phyloP scores from a whole-genome alignment of 2,113 vertebrate species.

The Zapus hudsonius region DNA sequence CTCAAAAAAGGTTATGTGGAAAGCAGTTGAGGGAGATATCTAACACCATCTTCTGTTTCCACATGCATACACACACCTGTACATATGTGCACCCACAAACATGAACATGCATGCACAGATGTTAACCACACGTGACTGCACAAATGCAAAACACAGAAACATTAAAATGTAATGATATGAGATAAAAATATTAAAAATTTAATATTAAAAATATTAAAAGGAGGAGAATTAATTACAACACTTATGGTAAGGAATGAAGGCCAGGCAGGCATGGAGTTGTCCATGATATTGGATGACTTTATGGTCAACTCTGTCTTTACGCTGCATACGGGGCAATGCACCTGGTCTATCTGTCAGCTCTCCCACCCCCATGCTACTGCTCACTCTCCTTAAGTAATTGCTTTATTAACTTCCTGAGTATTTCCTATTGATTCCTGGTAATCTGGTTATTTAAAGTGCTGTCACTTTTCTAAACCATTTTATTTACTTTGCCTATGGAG shows the following conservation, averaged over 20 bases:
- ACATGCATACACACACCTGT: neutral
- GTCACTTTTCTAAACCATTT: conserved; percentile 42
- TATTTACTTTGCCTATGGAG: conserved; percentile 41
- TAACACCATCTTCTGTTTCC: neutral
- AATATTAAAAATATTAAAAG: neutral
- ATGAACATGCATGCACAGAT: too few species aligned
- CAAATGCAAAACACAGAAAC: too few species aligned
- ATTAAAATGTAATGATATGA: neutral
- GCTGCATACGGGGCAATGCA: neutral
- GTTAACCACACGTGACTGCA: too few species aligned
- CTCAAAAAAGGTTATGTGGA: neutral
- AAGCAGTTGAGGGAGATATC: too few species aligned
- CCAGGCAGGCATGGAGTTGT: neutral
- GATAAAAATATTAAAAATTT: neutral
- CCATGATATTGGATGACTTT: neutral
- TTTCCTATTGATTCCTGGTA: conserved; percentile 50
- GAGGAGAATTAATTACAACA: neutral
- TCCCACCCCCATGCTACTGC: neutral
- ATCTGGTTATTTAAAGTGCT: conserved; percentile 64
- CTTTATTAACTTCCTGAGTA: conserved; percentile 63
- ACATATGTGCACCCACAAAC: too few species aligned
- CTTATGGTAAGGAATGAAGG: neutral
- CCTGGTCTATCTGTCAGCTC: neutral
- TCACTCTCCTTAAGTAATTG: conserved; percentile 28
- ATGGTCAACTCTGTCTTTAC: neutral